Evolutionary conservation across 1,140 invertebrate species (phyloP), one percentile per base, ranked within the genome.

Genomic region (Teleogryllus occipitalis): DNA sequence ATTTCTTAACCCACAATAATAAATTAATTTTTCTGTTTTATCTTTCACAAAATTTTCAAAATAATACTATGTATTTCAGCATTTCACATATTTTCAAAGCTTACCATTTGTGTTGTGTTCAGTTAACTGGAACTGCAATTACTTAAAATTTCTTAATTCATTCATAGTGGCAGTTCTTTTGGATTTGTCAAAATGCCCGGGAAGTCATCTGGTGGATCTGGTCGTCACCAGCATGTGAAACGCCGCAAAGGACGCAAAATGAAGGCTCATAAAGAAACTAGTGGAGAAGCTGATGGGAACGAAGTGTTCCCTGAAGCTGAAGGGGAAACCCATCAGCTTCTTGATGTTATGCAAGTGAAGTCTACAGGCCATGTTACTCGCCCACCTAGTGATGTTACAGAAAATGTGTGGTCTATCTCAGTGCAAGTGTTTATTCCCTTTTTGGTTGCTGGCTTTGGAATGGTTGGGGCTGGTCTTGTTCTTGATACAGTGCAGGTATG

Each of bases 401-500:
- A 82, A 81, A 65, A 80, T 65, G 73, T 85, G 47, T 84, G 82
- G 82, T 82, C 83, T 12, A 89, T 89, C 47, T 83, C 85, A 39
- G 81, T 90, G 39, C 87, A 92, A 84, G 88, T 92, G 5, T 87
- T 91, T 78, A 86, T 92, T 78, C 91, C 91, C 0, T 92, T 90
- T 82, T 84, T 91, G n/a, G 87, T 92, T 47, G 91, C 90, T 54
- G 91, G 90, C 8, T 87, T 91, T 82, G 91, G 91, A 18, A 92
- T 90, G 87, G 91, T 92, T 8, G 88, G 87, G 48, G 90, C 90
- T 77, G 90, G 90, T 5, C 84, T 90, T 77, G 87, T 91, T 0
- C 84, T 91, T 0, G 89, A 91, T 82, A 83, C 86, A 80, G 90
- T 91, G 4, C 89, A 90, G 85, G 87, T 87, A 82, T 78, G 72